phyloP scores from a whole-genome alignment of 2,113 vertebrate genomes.

The Etheostoma cragini region DNA sequence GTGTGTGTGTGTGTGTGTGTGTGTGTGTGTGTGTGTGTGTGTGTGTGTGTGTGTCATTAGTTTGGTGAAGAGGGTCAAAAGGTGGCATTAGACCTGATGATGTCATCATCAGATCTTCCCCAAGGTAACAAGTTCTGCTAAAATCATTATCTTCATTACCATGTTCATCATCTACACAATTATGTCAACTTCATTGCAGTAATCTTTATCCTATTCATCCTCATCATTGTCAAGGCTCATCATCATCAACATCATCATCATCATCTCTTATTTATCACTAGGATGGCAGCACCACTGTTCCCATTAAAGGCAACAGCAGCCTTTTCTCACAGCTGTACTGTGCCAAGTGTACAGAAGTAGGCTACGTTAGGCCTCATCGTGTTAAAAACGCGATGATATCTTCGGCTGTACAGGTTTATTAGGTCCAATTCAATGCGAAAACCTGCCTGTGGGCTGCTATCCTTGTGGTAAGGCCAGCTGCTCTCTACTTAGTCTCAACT shows the following conservation, averaged over 20 bases:
- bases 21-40: slow-evolving; percentile 22
- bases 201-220: neutral
- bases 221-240: neutral
- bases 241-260: neutral
- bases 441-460: neutral
- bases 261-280: slow-evolving; percentile 2
- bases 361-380: slow-evolving; percentile 20
- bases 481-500: slow-evolving; percentile 56
- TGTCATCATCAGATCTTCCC: slow-evolving; percentile 60
- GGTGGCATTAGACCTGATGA: slow-evolving; percentile 64
- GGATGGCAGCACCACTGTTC: neutral
- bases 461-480: slow-evolving; percentile 50
- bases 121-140: slow-evolving; percentile 31
- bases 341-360: slow-evolving; percentile 2
- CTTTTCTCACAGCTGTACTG: slow-evolving; percentile 1
- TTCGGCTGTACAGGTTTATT: neutral
- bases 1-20: slow-evolving; percentile 16
- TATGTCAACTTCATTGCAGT: neutral
- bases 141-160: slow-evolving; percentile 23
- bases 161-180: neutral
- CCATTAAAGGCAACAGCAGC: slow-evolving; percentile 7
- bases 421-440: neutral
- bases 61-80: slow-evolving; percentile 60
- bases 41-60: slow-evolving; percentile 41
- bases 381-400: neutral